Conservation (phyloP, 2,888 invertebrate genomes). For the Aricia artaxerxes region DNA sequence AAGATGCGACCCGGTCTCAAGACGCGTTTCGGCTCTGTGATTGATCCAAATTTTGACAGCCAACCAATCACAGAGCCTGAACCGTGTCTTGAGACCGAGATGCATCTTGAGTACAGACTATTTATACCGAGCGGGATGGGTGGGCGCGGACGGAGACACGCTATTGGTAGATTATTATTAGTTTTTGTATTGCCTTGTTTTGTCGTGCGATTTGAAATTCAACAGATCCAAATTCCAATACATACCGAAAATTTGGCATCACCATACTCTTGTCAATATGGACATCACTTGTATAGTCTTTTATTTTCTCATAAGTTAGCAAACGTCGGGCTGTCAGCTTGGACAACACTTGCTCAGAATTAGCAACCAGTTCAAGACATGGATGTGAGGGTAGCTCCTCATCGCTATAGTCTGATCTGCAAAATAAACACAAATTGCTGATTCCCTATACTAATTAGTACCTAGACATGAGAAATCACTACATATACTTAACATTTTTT, state of each 20-base stretch:
- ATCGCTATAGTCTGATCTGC: slow-evolving; percentile 86
- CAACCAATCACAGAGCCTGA: no score
- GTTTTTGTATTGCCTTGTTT: no score
- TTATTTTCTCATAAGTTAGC: slow-evolving; percentile 90
- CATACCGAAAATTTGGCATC: slow-evolving; percentile 59
- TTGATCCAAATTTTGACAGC: no score
- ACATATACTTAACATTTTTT: no score
- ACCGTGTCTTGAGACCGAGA: no score
- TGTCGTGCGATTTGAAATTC: no score
- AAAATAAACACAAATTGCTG: slow-evolving; percentile 18
- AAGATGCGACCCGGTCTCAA: no score
- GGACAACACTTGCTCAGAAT: slow-evolving; percentile 94
- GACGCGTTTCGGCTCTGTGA: no score
- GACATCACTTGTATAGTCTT: slow-evolving; percentile 61
- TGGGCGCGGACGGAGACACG: background rate
- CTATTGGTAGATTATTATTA: no score
- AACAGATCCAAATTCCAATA: background rate
- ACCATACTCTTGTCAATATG: slow-evolving; percentile 53
- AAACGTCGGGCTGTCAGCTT: slow-evolving; percentile 89
- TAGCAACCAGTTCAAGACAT: slow-evolving; percentile 87
- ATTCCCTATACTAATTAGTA: background rate
- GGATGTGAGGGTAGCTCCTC: slow-evolving; percentile 89
- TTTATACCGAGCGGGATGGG: background rate
- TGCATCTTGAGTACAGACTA: no score
- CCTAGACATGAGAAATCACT: background rate